Conservation (phyloP, 2,113 vertebrate species). For the Scortum barcoo region DNA sequence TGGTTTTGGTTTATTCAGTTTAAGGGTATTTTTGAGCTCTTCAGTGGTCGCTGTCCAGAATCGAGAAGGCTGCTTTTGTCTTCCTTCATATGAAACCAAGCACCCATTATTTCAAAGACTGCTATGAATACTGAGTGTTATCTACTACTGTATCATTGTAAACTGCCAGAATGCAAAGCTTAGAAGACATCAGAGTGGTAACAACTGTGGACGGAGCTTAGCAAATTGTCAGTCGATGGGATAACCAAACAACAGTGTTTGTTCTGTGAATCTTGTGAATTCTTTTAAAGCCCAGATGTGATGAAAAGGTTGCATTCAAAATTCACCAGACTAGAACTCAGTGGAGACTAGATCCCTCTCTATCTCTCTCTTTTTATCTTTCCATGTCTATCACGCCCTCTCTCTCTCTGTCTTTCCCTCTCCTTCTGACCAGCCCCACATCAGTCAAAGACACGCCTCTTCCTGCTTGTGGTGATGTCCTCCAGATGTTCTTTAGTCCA, state of each 20-base stretch:
- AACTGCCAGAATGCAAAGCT: neutral
- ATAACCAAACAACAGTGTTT: neutral
- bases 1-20: too few relatives aligned
- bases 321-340: neutral
- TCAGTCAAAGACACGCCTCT: conserved; percentile 4
- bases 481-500: conserved; percentile 69
- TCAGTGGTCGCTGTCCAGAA: neutral
- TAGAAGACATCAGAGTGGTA: neutral
- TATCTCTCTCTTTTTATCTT: neutral
- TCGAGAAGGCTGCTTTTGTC: neutral
- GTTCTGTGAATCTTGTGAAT: neutral
- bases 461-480: conserved; percentile 15
- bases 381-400: neutral
- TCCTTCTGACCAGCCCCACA: conserved; percentile 1
- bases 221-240: neutral
- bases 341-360: neutral
- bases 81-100: neutral
- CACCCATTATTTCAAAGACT: neutral
- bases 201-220: neutral
- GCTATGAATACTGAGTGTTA: neutral
- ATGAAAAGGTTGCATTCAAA: neutral
- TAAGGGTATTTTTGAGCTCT: too few relatives aligned
- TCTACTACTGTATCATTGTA: neutral
- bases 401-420: neutral
- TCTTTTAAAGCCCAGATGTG: neutral